Evolutionary conservation across 2,888 invertebrate genomes (phyloP).

Genomic region (Campoplex capitator): DNA sequence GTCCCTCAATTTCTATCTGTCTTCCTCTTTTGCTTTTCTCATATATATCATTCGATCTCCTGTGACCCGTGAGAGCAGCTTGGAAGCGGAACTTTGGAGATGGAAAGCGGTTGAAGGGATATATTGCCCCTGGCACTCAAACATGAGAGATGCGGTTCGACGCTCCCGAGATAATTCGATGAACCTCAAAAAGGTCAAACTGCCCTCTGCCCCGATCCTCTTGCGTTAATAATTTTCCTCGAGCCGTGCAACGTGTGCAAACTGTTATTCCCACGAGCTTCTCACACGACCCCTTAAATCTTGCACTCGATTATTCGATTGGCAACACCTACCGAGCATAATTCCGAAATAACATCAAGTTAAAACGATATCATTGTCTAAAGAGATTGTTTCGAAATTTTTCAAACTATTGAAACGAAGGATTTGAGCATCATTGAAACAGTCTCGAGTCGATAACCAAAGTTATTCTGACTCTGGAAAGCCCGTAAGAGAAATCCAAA

Average conservation of each 20-base stretch:
- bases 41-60: slow-evolving; percentile 27
- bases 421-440: neutral
- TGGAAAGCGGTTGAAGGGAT: slow-evolving; percentile 29
- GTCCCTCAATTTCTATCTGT: neutral
- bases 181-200: slow-evolving; percentile 65
- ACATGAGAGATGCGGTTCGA: slow-evolving; percentile 59
- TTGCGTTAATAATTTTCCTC: slow-evolving; percentile 54
- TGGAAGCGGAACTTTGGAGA: slow-evolving; percentile 30
- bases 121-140: slow-evolving; percentile 17
- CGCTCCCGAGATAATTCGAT: slow-evolving; percentile 66
- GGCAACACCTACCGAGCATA: neutral
- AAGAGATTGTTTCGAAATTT: neutral
- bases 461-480: neutral
- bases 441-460: neutral
- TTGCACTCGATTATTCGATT: neutral
- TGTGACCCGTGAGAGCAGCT: slow-evolving; percentile 52
- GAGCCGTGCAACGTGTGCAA: slow-evolving; percentile 35
- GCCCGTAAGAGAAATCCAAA: neutral
- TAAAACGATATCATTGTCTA: neutral
- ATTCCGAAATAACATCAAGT: neutral
- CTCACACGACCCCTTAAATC: neutral
- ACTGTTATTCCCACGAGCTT: slow-evolving; percentile 27
- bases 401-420: too few species aligned
- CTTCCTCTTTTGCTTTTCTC: slow-evolving; percentile 10
- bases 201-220: slow-evolving; percentile 40